Evolutionary conservation across 1,140 invertebrate genomes (phyloP).

Genomic region (Drosophila malerkotliana): DNA sequence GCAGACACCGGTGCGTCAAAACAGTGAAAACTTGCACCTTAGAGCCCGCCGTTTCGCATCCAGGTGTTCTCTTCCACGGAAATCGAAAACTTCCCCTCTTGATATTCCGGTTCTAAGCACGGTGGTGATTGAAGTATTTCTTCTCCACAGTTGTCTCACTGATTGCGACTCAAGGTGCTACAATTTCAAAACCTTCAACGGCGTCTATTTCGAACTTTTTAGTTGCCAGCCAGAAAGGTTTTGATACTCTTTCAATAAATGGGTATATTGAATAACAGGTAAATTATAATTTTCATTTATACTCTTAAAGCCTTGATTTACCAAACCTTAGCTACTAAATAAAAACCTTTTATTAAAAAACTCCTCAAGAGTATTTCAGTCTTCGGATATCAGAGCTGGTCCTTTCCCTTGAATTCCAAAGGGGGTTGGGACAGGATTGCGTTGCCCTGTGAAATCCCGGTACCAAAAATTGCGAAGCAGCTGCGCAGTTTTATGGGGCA

Average conservation of each 20-base stretch:
- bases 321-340: too few relatives aligned
- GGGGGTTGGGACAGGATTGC: constrained; percentile 38
- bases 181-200: constrained; percentile 18
- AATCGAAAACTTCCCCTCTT: constrained; percentile 71
- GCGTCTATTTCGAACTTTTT: constrained; percentile 21
- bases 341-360: background rate
- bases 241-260: constrained; percentile 1
- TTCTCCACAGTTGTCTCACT: constrained; percentile 1
- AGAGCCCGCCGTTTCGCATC: constrained; percentile 48
- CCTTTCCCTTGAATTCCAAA: background rate
- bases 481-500: constrained; percentile 64
- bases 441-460: constrained; percentile 43
- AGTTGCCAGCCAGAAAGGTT: constrained; percentile 11
- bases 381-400: background rate
- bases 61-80: constrained; percentile 67
- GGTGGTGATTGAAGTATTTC: constrained; percentile 19
- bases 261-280: background rate
- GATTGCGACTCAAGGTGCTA: constrained; percentile 61
- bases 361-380: background rate
- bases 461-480: constrained; percentile 46
- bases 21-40: constrained; percentile 70
- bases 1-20: constrained; percentile 76
- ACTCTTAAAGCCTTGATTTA: too few relatives aligned
- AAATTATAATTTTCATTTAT: background rate
- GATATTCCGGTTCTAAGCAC: constrained; percentile 38